Base-by-base conservation (phyloP, 2,113 vertebrate species). In the Gorsachius goisagi region DNA sequence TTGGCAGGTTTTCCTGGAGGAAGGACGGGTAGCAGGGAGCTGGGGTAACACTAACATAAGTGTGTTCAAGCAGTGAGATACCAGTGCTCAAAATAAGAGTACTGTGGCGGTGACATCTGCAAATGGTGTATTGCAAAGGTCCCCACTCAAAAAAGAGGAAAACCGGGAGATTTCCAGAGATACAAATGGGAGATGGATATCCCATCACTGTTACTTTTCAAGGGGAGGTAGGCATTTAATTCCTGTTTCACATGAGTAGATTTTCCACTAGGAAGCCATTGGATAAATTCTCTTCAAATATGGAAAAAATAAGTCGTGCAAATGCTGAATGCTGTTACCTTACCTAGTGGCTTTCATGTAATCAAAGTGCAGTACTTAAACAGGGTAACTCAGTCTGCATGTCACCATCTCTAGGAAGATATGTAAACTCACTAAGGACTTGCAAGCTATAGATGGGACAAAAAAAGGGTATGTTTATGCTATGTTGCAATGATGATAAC, bases 381-480 rank as follows among this genome's bases (percentile, higher is more conserved):
- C 26, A 58, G 32, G 0, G 0, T 19, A 26, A 68, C 11, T 21
- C 11, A 15, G 15, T 37, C 22, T 74, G 27, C 6, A 2, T 11
- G 12, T 37, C 33, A 8, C 27, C 35, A 12, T 35, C 44, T 56
- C 18, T 13, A 33, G 22, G 39, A 58, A 59, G 47, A 24, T 8
- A 20, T 3, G 9, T 8, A 12, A 68, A n/a, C 27, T 83, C 12
- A 7, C 27, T 15, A 12, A 41, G 60, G 60, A 45, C 17, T 35
- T 53, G 12, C 12, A 47, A 24, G 22, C 8, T 64, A 16, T 12
- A 74, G 27, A 33, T 21, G 60, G 35, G 55, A 10, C 17, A 5
- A 20, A 45, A 49, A 52, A 18, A 32, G 20, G 10, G 4, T 32
- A 5, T 39, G 11, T 55, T 80, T 53, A 20, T 30, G 28, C 17